Evolutionary conservation across 2,113 vertebrate species (phyloP).

Genomic region (Baryphthengus martii): DNA sequence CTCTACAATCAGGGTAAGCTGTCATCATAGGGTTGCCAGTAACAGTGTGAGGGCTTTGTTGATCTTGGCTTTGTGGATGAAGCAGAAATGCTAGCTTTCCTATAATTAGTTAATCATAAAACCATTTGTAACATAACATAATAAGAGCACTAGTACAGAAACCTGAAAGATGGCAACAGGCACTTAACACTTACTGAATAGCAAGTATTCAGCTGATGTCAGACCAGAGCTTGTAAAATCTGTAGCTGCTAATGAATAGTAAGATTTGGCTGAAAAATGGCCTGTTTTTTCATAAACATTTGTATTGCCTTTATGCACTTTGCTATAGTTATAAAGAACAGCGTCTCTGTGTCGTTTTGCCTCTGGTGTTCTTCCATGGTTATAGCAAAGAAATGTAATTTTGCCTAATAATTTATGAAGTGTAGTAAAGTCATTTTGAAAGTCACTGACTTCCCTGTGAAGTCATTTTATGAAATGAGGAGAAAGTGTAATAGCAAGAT

Average conservation of each 20-base stretch:
- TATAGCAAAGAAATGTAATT: background rate
- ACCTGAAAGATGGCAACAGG: background rate
- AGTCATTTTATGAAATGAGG: background rate
- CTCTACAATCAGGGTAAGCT: slow-evolving; percentile 83
- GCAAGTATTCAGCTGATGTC: background rate
- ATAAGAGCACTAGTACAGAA: background rate
- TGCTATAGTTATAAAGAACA: background rate
- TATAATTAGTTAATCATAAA: background rate
- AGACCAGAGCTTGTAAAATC: background rate
- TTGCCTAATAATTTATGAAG: slow-evolving; percentile 1
- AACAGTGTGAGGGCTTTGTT: background rate
- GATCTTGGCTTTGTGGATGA: background rate
- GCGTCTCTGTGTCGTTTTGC: background rate
- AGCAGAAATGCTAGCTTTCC: background rate
- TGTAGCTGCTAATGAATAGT: background rate
- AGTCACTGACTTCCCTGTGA: background rate
- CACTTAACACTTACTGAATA: background rate
- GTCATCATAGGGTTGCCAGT: background rate
- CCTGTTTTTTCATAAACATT: background rate
- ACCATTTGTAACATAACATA: background rate
- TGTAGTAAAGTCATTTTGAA: background rate
- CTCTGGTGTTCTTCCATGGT: background rate
- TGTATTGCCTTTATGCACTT: background rate
- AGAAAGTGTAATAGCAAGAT: background rate
- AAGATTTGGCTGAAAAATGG: background rate